Percentiles rank a stretch among this genome's conserved stretches.
phyloP scores from a whole-genome alignment of 2,888 invertebrate species.

The Chrysomela aeneicollis region DNA sequence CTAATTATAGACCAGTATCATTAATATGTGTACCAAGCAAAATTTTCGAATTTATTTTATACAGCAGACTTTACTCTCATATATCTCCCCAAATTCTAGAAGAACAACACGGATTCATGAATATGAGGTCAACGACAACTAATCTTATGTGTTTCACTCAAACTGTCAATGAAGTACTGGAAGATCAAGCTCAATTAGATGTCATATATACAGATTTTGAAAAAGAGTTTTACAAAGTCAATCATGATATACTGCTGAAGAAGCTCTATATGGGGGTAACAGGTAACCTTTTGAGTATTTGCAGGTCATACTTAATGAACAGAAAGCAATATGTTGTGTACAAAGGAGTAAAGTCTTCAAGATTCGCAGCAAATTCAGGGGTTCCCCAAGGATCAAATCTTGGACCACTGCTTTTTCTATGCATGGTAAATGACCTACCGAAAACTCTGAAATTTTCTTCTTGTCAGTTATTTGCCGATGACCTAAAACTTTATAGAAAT shows the following conservation, averaged over 20 bases:
- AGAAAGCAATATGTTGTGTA: no score
- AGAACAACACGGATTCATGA: not conserved
- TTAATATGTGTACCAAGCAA: conserved; percentile 1
- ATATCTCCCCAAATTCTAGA: not conserved
- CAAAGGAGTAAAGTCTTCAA: no score
- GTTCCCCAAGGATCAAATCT: no score
- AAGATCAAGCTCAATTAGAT: not conserved
- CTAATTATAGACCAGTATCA: not conserved
- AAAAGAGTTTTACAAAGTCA: not conserved
- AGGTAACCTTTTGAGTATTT: not conserved
- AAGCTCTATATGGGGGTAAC: not conserved
- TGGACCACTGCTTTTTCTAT: no score
- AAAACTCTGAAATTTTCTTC: no score
- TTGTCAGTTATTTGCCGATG: no score
- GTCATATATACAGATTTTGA: not conserved
- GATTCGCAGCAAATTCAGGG: no score
- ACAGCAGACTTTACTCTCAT: not conserved
- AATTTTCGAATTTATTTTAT: not conserved
- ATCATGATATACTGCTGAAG: not conserved
- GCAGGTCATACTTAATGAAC: no score
- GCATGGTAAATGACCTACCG: no score
- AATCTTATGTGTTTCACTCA: not conserved
- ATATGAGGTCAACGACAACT: not conserved
- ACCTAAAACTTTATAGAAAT: no score
- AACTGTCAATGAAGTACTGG: not conserved